Percentiles rank a stretch among this genome's conserved stretches.
These are phyloP conservation scores for Drosophila atroscutellata DNA, from an alignment of 2,888 invertebrate genomes.

Conservation along the genomic window DNA sequence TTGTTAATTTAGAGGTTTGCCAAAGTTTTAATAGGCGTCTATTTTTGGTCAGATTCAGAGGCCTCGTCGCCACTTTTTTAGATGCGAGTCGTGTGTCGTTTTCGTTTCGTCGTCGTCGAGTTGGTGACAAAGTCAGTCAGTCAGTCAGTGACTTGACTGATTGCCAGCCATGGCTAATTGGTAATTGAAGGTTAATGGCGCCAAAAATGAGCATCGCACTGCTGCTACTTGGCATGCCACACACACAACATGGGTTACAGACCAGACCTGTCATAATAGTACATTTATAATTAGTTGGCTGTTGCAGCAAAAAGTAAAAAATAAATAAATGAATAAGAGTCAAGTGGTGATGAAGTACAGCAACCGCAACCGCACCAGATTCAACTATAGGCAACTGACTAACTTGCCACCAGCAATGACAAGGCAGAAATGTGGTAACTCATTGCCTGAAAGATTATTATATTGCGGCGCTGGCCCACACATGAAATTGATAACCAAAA, in stretches of 20 bases:
- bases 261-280: constrained; percentile 52
- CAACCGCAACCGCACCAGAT: constrained; percentile 49
- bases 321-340: constrained; percentile 25
- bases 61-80: constrained; percentile 35
- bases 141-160: constrained; percentile 68
- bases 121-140: constrained; percentile 62
- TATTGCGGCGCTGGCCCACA: constrained; percentile 37
- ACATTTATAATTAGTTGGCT: constrained; percentile 56
- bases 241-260: constrained; percentile 4
- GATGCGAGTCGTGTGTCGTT: constrained; percentile 66
- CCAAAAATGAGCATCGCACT: constrained; percentile 61
- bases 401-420: constrained; percentile 45
- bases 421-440: constrained; percentile 49
- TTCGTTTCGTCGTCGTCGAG: constrained; percentile 29
- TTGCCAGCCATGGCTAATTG: constrained; percentile 68
- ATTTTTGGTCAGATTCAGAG: constrained; percentile 71
- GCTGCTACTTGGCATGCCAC: constrained; percentile 36
- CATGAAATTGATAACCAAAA: constrained; percentile 59
- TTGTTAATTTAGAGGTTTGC: constrained; percentile 44
- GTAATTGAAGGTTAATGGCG: constrained; percentile 79
- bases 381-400: constrained; percentile 11
- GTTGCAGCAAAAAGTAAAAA: constrained; percentile 26
- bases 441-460: constrained; percentile 52
- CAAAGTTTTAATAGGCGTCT: constrained; percentile 58
- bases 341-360: constrained; percentile 2